These are phyloP conservation scores for Sylvilagus floridanus DNA, from an alignment of 2,797 vertebrate species.

Conservation along the genomic window DNA sequence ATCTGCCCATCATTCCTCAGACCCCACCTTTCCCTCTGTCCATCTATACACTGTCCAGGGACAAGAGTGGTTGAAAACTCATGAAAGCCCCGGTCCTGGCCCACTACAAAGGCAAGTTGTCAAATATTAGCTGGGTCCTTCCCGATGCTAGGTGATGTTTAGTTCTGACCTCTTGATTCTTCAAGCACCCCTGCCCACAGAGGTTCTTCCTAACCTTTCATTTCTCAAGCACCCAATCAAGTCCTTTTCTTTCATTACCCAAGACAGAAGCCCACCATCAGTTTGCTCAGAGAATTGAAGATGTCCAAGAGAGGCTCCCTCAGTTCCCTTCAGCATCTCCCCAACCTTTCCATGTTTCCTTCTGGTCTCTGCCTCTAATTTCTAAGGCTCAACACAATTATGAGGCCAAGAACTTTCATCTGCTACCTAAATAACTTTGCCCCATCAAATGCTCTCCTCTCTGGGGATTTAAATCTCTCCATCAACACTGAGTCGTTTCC, in stretches of 20 bases:
- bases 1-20: background rate
- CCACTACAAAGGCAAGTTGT: constrained; percentile 17
- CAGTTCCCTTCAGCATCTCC: background rate
- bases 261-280: constrained; percentile 20
- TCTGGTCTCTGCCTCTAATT: constrained; percentile 40
- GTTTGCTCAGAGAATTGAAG: constrained; percentile 31
- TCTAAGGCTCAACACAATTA: constrained; percentile 48
- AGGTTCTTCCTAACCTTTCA: constrained; percentile 25
- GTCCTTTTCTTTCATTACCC: background rate
- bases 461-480: constrained; percentile 51
- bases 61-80: constrained; percentile 1
- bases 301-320: constrained; percentile 13
- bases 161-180: background rate
- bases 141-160: background rate
- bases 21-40: background rate
- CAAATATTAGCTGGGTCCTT: background rate
- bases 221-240: constrained; percentile 4
- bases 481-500: constrained; percentile 18
- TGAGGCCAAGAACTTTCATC: constrained; percentile 37
- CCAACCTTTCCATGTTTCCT: constrained; percentile 4
- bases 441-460: constrained; percentile 11
- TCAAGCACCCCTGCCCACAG: background rate
- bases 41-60: background rate
- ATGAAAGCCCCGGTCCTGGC: constrained; percentile 8
- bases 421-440: constrained; percentile 44